Evolutionary conservation across 2,888 invertebrate species (phyloP).

Genomic region (Leucophenga montana): DNA sequence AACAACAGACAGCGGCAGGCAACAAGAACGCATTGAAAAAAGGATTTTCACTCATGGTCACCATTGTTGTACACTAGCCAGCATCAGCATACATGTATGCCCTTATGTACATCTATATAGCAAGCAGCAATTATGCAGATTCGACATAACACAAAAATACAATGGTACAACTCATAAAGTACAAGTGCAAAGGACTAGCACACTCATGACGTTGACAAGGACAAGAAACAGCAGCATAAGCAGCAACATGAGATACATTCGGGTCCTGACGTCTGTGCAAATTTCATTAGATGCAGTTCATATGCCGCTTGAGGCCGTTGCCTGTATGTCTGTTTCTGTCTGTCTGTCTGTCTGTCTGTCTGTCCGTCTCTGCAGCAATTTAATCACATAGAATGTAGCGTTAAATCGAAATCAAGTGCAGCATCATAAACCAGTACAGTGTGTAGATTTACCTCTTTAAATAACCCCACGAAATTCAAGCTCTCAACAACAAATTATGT

Average conservation of each 20-base stretch:
- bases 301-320: background rate
- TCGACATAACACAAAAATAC: slow-evolving; percentile 25
- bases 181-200: background rate
- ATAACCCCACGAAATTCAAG: background rate
- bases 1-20: slow-evolving; percentile 32
- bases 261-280: background rate
- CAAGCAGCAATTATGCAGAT: slow-evolving; percentile 48
- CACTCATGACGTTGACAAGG: background rate
- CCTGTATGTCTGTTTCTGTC: background rate
- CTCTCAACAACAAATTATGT: background rate
- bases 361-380: background rate
- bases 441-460: background rate
- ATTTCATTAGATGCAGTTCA: slow-evolving; percentile 2
- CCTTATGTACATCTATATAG: background rate
- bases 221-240: too few relatives aligned
- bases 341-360: background rate
- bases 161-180: slow-evolving; percentile 11
- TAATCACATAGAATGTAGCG: slow-evolving; percentile 22
- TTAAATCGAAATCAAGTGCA: slow-evolving; percentile 17
- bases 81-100: background rate
- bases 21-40: background rate
- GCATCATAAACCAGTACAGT: background rate
- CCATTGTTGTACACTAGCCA: background rate
- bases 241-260: background rate
- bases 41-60: background rate